Evolutionary conservation across 2,888 invertebrate genomes (phyloP).

Genomic region (Thera obeliscata): DNA sequence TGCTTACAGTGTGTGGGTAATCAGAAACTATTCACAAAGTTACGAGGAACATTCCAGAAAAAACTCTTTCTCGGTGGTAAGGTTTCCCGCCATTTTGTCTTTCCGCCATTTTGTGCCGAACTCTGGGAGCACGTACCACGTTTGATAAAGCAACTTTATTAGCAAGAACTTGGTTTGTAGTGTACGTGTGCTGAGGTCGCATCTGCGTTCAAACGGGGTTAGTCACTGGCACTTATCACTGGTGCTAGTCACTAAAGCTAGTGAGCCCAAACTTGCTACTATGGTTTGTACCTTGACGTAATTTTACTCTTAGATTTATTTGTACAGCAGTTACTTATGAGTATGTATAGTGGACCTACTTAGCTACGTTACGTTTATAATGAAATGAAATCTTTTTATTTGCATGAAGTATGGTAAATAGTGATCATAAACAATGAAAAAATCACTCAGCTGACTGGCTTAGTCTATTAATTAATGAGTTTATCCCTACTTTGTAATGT

Average conservation of each 20-base stretch:
- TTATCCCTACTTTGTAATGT: too few relatives aligned
- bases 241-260: constrained; percentile 2
- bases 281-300: too few relatives aligned
- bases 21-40: constrained; percentile 5
- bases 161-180: constrained; percentile 58
- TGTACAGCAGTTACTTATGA: too few relatives aligned
- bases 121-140: constrained; percentile 53
- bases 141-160: constrained; percentile 70
- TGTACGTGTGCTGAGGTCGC: constrained; percentile 23
- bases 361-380: too few relatives aligned
- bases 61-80: background rate
- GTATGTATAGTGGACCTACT: too few relatives aligned
- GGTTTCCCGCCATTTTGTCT: constrained; percentile 5
- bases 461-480: too few relatives aligned
- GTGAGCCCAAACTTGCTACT: too few relatives aligned
- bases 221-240: constrained; percentile 22
- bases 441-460: too few relatives aligned
- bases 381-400: too few relatives aligned
- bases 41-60: background rate
- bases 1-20: background rate
- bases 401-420: too few relatives aligned
- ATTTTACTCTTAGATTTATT: too few relatives aligned
- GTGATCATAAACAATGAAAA: too few relatives aligned
- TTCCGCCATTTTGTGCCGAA: constrained; percentile 28
- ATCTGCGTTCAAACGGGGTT: background rate